Conservation (phyloP, 2,113 vertebrate species). For the Formicarius rufipectus region DNA sequence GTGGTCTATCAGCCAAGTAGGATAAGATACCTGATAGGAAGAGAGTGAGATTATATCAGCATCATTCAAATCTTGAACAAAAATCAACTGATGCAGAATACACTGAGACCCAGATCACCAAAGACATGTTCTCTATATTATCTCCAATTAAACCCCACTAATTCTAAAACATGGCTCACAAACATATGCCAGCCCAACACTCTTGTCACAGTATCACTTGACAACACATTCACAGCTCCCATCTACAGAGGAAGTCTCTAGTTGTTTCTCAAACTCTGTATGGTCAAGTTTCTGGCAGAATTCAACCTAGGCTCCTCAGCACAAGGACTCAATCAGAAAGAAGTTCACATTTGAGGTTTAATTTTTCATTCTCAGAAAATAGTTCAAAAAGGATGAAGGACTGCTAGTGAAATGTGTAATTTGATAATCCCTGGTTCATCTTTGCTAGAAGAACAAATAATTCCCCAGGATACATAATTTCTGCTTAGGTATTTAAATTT, state of each 20-base stretch:
- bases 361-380: background rate
- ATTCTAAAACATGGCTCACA: background rate
- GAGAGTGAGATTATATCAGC: background rate
- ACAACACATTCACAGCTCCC: background rate
- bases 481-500: background rate
- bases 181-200: background rate
- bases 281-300: background rate
- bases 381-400: background rate
- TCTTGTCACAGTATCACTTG: background rate
- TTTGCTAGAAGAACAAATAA: background rate
- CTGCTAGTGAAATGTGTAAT: background rate
- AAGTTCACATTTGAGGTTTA: background rate
- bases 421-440: background rate
- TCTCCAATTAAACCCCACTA: background rate
- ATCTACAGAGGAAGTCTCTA: background rate
- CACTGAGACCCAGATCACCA: background rate
- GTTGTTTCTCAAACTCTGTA: background rate
- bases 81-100: accelerated
- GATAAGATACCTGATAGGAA: constrained; percentile 88
- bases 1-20: constrained; percentile 95
- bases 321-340: background rate
- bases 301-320: background rate
- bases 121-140: background rate
- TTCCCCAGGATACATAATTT: background rate
- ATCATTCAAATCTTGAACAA: background rate